phyloP scores from a whole-genome alignment of 2,888 invertebrate species.

The Nephrotoma appendiculata region DNA sequence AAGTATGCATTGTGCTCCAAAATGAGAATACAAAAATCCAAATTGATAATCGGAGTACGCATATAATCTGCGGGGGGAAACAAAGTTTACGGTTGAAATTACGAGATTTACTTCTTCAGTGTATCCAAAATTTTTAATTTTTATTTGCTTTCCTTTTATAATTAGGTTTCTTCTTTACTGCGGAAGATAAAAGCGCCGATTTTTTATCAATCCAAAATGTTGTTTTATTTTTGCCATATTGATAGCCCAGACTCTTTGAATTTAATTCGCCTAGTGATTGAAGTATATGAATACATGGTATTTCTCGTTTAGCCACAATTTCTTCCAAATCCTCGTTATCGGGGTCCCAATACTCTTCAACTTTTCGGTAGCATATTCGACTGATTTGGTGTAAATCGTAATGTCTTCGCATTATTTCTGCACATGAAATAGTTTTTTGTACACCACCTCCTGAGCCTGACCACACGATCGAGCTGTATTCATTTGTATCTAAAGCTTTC shows the following conservation, averaged over 20 bases:
- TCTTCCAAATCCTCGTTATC: conserved; percentile 60
- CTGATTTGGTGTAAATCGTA: conserved; percentile 60
- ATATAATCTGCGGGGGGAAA: conserved; percentile 78
- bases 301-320: conserved; percentile 58
- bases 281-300: conserved; percentile 72
- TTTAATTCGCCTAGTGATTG: conserved; percentile 43
- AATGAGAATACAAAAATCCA: conserved; percentile 79
- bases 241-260: conserved; percentile 22
- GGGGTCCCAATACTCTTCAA: conserved; percentile 72
- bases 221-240: conserved; percentile 24
- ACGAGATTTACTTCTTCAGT: conserved; percentile 59
- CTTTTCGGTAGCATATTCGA: conserved; percentile 49
- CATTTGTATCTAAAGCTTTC: conserved; percentile 49
- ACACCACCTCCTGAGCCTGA: conserved; percentile 66
- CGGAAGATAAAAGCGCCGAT: not conserved
- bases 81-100: conserved; percentile 58
- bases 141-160: not conserved
- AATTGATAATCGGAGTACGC: conserved; percentile 78
- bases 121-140: conserved; percentile 53
- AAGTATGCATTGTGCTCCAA: conserved; percentile 72
- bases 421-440: conserved; percentile 75
- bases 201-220: conserved; percentile 19
- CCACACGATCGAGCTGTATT: conserved; percentile 56
- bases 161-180: not conserved
- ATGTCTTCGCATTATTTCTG: conserved; percentile 72